phyloP scores from a whole-genome alignment of 2,888 invertebrate genomes.

The Peribatodes rhomboidaria region DNA sequence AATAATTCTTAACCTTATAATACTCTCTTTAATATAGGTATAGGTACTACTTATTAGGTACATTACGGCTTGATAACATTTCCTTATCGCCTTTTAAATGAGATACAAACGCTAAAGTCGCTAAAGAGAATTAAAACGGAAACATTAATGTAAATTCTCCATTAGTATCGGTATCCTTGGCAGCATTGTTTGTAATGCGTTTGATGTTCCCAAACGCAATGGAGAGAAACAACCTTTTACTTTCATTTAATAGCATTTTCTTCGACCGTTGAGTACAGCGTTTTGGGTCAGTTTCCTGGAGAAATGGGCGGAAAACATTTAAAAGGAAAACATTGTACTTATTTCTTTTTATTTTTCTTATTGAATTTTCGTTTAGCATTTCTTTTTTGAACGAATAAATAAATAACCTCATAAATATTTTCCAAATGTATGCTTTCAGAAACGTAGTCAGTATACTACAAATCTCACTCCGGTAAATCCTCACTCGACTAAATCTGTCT shows the following conservation, averaged over 20 bases:
- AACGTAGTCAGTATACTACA: too few relatives aligned
- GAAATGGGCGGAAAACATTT: not conserved
- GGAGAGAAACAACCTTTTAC: slow-evolving; percentile 23
- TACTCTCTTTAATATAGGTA: too few relatives aligned
- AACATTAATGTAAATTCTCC: slow-evolving; percentile 25
- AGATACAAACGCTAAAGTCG: slow-evolving; percentile 6
- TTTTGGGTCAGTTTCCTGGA: slow-evolving; percentile 10
- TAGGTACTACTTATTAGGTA: too few relatives aligned
- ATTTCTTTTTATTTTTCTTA: too few relatives aligned
- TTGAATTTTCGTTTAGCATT: too few relatives aligned
- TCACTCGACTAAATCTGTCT: too few relatives aligned
- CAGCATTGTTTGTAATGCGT: slow-evolving; percentile 28
- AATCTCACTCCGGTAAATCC: too few relatives aligned
- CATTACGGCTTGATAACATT: not conserved
- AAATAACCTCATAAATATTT: too few relatives aligned
- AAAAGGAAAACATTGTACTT: too few relatives aligned
- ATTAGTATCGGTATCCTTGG: slow-evolving; percentile 21
- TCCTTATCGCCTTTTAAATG: slow-evolving; percentile 6
- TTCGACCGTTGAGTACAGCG: slow-evolving; percentile 17
- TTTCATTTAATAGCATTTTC: slow-evolving; percentile 22
- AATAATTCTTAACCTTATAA: too few relatives aligned
- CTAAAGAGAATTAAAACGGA: slow-evolving; percentile 24
- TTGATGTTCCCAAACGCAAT: slow-evolving; percentile 27
- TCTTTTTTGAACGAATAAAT: too few relatives aligned
- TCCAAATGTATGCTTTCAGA: too few relatives aligned